Base-by-base conservation (phyloP, 1,140 invertebrate genomes). In the Goniozus legneri region DNA sequence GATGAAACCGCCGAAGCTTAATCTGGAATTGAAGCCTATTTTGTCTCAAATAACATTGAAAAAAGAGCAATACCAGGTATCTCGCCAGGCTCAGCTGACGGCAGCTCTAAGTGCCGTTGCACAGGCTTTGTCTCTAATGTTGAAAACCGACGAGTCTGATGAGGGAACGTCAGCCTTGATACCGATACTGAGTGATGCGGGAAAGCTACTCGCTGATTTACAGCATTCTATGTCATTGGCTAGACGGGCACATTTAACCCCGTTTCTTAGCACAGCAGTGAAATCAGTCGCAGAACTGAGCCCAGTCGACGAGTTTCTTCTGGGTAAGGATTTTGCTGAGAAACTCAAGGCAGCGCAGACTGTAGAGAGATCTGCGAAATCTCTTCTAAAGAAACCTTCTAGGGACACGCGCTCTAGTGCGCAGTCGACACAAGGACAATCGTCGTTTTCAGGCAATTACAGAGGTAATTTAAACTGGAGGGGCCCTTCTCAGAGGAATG, bases 141-240 rank as follows among this genome's bases (percentile, higher is more conserved):
- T 27, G 10, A 27, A 27, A 6, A 10, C n/a, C 16, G 2, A 24
- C 15, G 14, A 27, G 21, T 2, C 6, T 45, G 16, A 21, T 22
- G 14, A 44, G 21, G 16, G 21, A 34, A 45, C 18, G 4, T 31
- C 19, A 35, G 18, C 24, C 22, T 36, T 18, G 1, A n/a, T n/a
- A n/a, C n/a, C n/a, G n/a, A n/a, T n/a, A n/a, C n/a, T n/a, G n/a
- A n/a, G 33, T 12, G 34, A 45, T 12, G 33, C 20, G 8, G 34
- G 34, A 20, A 36, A 22, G 30, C 13, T 48, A 2, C 36, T 48
- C 8, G 38, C 46, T n/a, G 46, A 48, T 20, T 18, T 48, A 3
- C 38, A 48, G 12, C 39, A 48, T n/a, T 35, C 32, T 12, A 36
- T 48, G 12, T 48, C 46, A 31, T 24, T 19, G 4, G 36, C 46